Evolutionary conservation across 2,113 vertebrate species (phyloP).

Genomic region (Eudorcas thomsonii): DNA sequence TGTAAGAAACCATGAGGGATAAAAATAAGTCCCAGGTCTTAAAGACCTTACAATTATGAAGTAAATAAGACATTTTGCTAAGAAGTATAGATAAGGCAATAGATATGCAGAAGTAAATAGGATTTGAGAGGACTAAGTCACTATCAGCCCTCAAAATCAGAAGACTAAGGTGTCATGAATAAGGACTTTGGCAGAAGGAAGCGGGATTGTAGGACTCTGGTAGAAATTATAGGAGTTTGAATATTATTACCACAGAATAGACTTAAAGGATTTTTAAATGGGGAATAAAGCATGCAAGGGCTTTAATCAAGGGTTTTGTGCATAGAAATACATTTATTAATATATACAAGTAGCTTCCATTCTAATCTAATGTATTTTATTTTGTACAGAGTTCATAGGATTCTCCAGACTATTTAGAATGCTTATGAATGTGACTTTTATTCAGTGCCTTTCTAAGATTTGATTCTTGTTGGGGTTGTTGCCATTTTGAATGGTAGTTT

Average conservation of each 20-base stretch:
- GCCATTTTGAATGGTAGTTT: neutral
- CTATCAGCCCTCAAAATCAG: neutral
- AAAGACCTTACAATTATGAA: neutral
- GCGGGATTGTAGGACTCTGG: neutral
- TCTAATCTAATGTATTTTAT: neutral
- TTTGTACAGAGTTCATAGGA: neutral
- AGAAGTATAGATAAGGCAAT: neutral
- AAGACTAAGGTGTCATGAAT: neutral
- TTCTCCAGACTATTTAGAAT: neutral
- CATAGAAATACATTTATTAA: neutral
- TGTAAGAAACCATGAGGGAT: neutral
- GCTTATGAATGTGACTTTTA: neutral
- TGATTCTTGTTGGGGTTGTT: neutral
- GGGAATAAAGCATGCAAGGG: neutral
- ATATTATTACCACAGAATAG: neutral
- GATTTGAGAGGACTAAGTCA: neutral
- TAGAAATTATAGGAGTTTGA: neutral
- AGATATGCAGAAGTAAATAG: neutral
- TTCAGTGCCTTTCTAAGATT: neutral
- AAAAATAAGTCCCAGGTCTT: neutral
- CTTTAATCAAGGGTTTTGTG: neutral
- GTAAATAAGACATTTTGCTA: neutral
- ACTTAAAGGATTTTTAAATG: neutral
- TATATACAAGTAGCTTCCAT: neutral
- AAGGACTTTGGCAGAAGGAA: neutral